phyloP scores from a whole-genome alignment of 2,113 vertebrate genomes.

The Genyomyrus donnyi region DNA sequence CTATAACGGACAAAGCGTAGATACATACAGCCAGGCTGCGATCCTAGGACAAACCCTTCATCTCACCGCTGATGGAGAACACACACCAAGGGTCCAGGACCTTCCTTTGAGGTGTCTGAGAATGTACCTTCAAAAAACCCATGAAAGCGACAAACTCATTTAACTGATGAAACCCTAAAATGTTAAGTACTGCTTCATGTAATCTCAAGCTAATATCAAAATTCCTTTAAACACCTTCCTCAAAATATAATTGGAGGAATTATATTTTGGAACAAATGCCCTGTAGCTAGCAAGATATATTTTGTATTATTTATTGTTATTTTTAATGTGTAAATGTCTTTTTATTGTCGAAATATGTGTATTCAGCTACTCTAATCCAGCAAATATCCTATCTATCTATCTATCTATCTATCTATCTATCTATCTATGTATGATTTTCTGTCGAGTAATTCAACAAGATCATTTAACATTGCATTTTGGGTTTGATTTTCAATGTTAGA shows the following conservation, averaged over 20 bases:
- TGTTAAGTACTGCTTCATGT: not conserved
- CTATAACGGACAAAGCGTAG: conserved; percentile 91
- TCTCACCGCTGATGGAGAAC: not conserved
- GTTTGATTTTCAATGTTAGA: not conserved
- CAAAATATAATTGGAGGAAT: not conserved
- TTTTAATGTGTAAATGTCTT: too few species aligned
- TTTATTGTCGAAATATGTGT: too few species aligned
- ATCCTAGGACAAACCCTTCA: conserved; percentile 43
- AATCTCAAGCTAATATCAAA: not conserved
- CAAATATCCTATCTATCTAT: too few species aligned
- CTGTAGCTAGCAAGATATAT: not conserved
- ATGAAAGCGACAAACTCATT: not conserved
- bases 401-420: too few species aligned
- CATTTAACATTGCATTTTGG: not conserved
- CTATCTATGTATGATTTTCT: too few species aligned
- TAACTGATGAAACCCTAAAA: not conserved
- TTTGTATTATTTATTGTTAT: not conserved
- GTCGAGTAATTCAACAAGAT: not conserved
- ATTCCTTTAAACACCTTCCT: not conserved
- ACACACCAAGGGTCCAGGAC: not conserved
- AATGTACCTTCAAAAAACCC: not conserved
- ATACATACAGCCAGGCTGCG: conserved; percentile 60
- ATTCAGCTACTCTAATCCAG: too few species aligned
- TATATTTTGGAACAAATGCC: not conserved
- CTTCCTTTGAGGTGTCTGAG: not conserved